A percentile compares a stretch with the other conserved stretches of the same genome.
phyloP scores from a whole-genome alignment of 30 jellyfish, hydroid and myxozoan species.

The Cassiopea xamachana region DNA sequence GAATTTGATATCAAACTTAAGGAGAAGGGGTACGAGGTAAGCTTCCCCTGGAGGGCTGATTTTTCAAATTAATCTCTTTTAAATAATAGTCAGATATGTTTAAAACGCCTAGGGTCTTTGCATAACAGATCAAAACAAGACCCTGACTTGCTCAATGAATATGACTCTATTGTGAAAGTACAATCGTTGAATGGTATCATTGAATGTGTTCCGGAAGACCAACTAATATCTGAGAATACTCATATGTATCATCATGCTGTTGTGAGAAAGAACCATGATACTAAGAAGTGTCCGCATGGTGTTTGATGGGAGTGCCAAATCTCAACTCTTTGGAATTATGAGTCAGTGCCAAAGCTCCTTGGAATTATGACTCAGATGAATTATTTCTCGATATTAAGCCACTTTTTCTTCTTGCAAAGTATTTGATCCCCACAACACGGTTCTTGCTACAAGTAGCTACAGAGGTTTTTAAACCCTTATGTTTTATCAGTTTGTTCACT shows the following conservation, averaged over 20 bases:
- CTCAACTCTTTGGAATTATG: conserved; percentile 24
- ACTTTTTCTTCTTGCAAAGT: conserved; percentile 11
- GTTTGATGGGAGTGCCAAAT: conserved; percentile 50
- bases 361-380: conserved; percentile 20
- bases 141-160: conserved; percentile 39
- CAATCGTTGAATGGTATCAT: conserved; percentile 34
- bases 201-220: conserved; percentile 17
- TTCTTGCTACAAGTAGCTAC: not conserved
- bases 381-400: not conserved
- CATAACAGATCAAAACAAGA: conserved; percentile 15
- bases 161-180: conserved; percentile 37
- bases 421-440: not conserved
- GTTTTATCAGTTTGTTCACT: too few species aligned
- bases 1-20: conserved; percentile 36
- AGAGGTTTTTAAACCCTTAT: not conserved
- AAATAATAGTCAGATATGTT: conserved; percentile 11
- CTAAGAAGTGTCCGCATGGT: conserved; percentile 41
- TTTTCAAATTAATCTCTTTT: conserved; percentile 15
- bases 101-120: conserved; percentile 27
- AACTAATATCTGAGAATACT: not conserved
- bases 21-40: conserved; percentile 54
- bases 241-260: conserved; percentile 60
- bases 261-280: conserved; percentile 49
- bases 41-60: conserved; percentile 68
- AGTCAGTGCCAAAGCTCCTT: not conserved